Percentiles rank a stretch among this genome's conserved stretches.
These are phyloP conservation scores for Cheirogaleus medius DNA, from an alignment of 2,113 vertebrate species.

Conservation along the genomic window DNA sequence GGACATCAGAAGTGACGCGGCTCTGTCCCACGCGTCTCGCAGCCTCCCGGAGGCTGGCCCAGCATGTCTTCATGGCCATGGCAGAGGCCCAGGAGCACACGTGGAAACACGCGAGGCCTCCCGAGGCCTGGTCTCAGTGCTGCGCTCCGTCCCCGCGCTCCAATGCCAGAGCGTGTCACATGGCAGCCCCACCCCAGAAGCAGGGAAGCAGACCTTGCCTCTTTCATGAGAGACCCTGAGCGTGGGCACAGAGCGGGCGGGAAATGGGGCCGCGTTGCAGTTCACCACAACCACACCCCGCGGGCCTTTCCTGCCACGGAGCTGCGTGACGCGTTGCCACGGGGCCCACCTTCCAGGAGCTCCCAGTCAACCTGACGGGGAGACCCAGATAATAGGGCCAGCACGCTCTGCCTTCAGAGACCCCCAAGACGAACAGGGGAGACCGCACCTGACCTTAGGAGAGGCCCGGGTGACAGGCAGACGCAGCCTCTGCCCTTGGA, in stretches of 20 bases:
- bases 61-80: too few relatives aligned
- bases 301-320: not conserved
- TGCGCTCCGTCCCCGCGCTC: not conserved
- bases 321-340: too few relatives aligned
- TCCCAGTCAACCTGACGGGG: not conserved
- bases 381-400: too few relatives aligned
- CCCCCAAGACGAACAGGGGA: too few relatives aligned
- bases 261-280: not conserved
- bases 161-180: rapidly evolving
- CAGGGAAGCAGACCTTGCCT: not conserved
- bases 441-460: not conserved
- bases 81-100: too few relatives aligned
- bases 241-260: rapidly evolving
- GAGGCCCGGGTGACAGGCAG: not conserved
- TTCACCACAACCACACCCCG: rapidly evolving
- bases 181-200: not conserved
- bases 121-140: not conserved
- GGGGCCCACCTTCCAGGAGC: too few relatives aligned
- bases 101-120: too few relatives aligned
- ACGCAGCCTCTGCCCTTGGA: not conserved
- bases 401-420: not conserved
- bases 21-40: not conserved
- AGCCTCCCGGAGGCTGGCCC: not conserved
- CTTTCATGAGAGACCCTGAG: not conserved
- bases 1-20: not conserved